These are phyloP conservation scores for Neolamprologus caudopunctatus DNA, from an alignment of 2,113 vertebrate species.

Conservation along the genomic window DNA sequence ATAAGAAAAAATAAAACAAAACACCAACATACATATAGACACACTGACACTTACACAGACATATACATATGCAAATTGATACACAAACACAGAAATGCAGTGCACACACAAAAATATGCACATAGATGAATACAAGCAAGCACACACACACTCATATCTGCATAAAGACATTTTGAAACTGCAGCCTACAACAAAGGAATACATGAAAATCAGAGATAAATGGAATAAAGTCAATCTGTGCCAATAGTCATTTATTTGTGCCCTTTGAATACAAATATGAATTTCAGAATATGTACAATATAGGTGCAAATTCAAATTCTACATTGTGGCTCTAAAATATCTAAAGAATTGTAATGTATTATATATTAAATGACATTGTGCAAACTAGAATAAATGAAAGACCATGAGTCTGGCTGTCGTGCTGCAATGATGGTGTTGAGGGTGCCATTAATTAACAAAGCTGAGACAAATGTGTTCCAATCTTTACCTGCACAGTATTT, in stretches of 20 bases:
- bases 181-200: neutral
- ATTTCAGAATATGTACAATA: slow-evolving; percentile 36
- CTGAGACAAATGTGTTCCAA: neutral
- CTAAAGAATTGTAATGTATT: slow-evolving; percentile 29
- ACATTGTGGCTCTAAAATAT: slow-evolving; percentile 33
- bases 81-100: slow-evolving; percentile 4
- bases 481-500: neutral
- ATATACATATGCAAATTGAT: neutral
- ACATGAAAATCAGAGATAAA: neutral
- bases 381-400: slow-evolving; percentile 26
- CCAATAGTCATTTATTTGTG: slow-evolving; percentile 32
- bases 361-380: slow-evolving; percentile 25
- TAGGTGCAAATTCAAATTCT: slow-evolving; percentile 28
- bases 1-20: neutral
- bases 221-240: neutral
- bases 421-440: slow-evolving; percentile 27
- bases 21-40: neutral
- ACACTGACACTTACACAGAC: neutral
- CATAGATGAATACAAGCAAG: neutral
- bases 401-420: slow-evolving; percentile 15
- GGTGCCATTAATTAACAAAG: neutral
- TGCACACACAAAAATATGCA: neutral
- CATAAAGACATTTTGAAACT: neutral
- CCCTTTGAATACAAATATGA: slow-evolving; percentile 40
- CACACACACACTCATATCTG: neutral